Base-by-base conservation (phyloP, 1,140 invertebrate genomes). In the Trichoplusia ni region DNA sequence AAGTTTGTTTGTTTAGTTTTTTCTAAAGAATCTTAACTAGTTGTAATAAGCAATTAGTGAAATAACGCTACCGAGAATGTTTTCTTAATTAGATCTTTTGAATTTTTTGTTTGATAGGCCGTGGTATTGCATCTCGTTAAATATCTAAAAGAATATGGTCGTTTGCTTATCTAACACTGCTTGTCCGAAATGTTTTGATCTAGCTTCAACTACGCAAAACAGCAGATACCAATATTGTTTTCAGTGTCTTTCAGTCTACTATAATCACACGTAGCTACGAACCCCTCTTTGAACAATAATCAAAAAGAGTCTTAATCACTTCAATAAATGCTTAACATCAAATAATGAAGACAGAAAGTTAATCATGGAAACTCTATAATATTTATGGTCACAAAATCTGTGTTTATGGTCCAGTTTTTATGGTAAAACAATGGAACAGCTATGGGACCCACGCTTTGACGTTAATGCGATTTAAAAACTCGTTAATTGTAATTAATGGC, bases 1-100 rank as follows among this genome's bases (percentile, higher is more conserved):
- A 53, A 65, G 67, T 75, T 75, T 81, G 77, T 82, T 77, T 70
- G 61, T 73, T 69, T 49, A 35, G 37, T 29, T 42, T 51, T 44
- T 58, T 40, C 5, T 44, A 27, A 4, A 16, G 38, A 29, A 42
- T 42, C 7, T 58, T 42, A 31, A 44, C 38, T 19, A 29, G 9
- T 19, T 38, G 19, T 25, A 11, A 21, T 5, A 18, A 21, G 1
- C 16, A 42, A 42, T 58, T 58, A 42, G 44, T 29, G 25, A 1
- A 29, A 14, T 18, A 31, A 49, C 6, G 53, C 53, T 42, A 42
- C 37, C 42, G 11, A 51, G 16, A 29, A 21, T 19, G 11, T 31
- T n/a, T n/a, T 33, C 11, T 33, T 6, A n/a, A 33, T 33, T 2
- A 3, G 0, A n/a, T 33, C 11, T 31, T 33, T 33, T 33, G 9